These are phyloP conservation scores for Lagothrix lagotricha DNA, from an alignment of 2,797 vertebrate species.

Conservation along the genomic window DNA sequence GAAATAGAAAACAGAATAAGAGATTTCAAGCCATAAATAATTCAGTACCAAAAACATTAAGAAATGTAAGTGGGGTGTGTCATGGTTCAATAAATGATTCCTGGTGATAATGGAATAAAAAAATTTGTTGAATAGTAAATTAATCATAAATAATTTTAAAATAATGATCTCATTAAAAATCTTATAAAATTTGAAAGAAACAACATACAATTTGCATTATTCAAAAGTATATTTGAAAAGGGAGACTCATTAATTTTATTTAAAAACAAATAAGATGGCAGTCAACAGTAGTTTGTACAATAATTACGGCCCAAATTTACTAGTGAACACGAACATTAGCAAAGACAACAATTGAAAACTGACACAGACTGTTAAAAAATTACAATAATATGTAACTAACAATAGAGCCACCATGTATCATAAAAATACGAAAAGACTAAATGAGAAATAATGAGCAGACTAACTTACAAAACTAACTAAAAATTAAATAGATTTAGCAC, in stretches of 20 bases:
- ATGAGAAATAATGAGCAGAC: neutral
- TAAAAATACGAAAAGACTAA: neutral
- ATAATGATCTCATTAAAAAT: neutral
- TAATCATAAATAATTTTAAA: neutral
- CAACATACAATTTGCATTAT: neutral
- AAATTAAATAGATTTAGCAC: neutral
- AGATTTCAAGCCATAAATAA: neutral
- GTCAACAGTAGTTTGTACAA: neutral
- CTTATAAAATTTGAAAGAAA: neutral
- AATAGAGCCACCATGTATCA: neutral
- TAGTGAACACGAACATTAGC: neutral
- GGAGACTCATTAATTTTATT: neutral
- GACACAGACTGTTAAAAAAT: neutral
- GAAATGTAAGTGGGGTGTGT: neutral
- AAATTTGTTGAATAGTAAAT: neutral
- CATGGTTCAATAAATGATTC: neutral
- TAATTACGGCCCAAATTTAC: neutral
- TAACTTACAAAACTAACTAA: neutral
- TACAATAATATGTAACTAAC: neutral
- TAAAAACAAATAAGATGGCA: neutral
- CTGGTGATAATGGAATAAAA: neutral
- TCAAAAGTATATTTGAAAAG: neutral
- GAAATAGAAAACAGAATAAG: neutral
- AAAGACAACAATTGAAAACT: neutral
- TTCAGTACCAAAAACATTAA: neutral